Percentiles rank a stretch among this genome's conserved stretches.
Conservation (phyloP, 2,113 vertebrate species). For the Lichenostomus cassidix region DNA sequence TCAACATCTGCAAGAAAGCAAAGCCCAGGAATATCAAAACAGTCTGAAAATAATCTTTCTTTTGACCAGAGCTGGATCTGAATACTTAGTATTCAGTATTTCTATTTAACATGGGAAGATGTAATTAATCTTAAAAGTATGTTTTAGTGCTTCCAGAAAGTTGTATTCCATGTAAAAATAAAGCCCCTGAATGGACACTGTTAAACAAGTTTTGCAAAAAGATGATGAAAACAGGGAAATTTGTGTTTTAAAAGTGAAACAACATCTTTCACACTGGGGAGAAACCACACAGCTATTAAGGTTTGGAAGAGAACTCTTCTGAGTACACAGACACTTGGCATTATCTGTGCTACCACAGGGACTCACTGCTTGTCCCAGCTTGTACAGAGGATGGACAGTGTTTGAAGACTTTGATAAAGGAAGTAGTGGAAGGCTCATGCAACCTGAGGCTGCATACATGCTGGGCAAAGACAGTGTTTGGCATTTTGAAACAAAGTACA, state of each 20-base stretch:
- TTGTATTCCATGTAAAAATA: neutral
- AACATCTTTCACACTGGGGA: neutral
- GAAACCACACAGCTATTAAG: neutral
- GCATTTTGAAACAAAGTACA: neutral
- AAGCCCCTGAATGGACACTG: neutral
- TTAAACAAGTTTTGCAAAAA: neutral
- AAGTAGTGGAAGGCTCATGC: neutral
- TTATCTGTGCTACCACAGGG: neutral
- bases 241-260: neutral
- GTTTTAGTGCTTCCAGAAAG: neutral
- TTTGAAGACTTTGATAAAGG: neutral
- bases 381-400: neutral
- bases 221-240: neutral
- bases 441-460: neutral
- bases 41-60: neutral
- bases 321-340: accelerated
- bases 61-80: neutral
- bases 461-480: neutral
- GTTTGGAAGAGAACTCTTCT: neutral
- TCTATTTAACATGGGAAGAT: neutral
- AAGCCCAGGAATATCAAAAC: neutral
- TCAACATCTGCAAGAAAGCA: neutral
- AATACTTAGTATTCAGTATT: neutral
- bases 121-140: neutral
- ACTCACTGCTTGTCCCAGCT: neutral